Evolutionary conservation across 1,140 invertebrate genomes (phyloP).

Genomic region (Penaeus japonicus): DNA sequence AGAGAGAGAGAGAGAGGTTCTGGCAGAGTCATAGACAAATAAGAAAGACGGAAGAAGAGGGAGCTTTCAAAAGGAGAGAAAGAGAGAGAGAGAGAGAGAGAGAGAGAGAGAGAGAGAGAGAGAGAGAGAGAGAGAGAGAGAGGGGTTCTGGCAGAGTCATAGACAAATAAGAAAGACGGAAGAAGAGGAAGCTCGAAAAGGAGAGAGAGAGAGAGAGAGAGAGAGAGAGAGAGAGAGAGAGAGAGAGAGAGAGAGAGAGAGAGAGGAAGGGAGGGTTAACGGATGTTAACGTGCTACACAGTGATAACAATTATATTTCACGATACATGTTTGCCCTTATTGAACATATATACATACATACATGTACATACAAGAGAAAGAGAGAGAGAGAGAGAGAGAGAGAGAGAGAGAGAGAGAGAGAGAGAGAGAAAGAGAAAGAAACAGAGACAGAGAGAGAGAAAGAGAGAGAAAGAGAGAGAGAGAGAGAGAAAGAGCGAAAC

Average conservation of each 20-base stretch:
- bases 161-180: neutral
- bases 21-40: neutral
- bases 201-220: no score
- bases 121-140: no score
- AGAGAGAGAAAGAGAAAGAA: neutral
- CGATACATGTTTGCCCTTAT: neutral
- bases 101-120: no score
- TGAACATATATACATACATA: conserved; percentile 25
- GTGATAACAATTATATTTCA: no score
- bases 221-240: no score
- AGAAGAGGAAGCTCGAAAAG: no score
- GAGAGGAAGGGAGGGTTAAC: no score
- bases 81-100: no score
- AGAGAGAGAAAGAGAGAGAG: conserved; percentile 12
- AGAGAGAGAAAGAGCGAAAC: neutral
- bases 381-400: neutral
- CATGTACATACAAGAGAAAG: neutral
- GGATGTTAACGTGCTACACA: no score
- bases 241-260: no score
- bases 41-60: neutral
- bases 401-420: neutral
- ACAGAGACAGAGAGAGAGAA: neutral
- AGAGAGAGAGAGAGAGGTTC: neutral
- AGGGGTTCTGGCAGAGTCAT: neutral
- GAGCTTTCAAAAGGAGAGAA: neutral